Conservation (phyloP, 2,113 vertebrate genomes). For the Herpetotheres cachinnans region DNA sequence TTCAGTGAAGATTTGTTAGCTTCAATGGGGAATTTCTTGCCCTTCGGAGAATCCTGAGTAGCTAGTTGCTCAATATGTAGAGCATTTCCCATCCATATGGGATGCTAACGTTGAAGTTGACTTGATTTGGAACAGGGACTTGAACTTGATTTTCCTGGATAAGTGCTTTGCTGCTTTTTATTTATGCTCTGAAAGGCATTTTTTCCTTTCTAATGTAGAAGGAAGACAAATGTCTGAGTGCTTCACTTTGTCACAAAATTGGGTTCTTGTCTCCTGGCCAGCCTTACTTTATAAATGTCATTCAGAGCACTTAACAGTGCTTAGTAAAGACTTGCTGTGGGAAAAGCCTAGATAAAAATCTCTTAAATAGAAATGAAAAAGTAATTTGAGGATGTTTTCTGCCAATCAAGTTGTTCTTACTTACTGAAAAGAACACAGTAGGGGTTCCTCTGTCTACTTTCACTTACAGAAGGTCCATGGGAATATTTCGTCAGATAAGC, state of each 20-base stretch:
- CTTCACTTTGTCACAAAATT: conserved; percentile 7
- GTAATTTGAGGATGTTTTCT: conserved; percentile 28
- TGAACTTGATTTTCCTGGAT: background rate
- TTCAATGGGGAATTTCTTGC: background rate
- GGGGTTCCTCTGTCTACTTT: background rate
- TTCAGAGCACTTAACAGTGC: conserved; percentile 13
- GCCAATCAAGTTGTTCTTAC: background rate
- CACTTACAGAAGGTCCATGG: background rate
- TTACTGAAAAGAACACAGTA: background rate
- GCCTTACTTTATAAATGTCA: conserved; percentile 11
- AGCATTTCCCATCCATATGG: background rate
- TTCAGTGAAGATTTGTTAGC: background rate
- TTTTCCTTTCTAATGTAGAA: background rate
- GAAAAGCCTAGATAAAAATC: conserved; percentile 15
- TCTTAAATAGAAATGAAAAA: conserved; percentile 36
- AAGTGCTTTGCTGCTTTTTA: conserved; percentile 3
- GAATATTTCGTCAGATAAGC: background rate
- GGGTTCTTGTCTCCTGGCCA: conserved; percentile 32
- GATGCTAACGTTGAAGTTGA: background rate
- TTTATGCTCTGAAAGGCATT: background rate
- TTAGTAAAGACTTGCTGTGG: background rate
- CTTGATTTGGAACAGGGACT: background rate
- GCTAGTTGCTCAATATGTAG: background rate
- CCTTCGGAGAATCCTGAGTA: background rate
- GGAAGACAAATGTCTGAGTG: background rate